Base-by-base conservation (phyloP, 2,797 vertebrate species). In the Sebastes baramenuke region DNA sequence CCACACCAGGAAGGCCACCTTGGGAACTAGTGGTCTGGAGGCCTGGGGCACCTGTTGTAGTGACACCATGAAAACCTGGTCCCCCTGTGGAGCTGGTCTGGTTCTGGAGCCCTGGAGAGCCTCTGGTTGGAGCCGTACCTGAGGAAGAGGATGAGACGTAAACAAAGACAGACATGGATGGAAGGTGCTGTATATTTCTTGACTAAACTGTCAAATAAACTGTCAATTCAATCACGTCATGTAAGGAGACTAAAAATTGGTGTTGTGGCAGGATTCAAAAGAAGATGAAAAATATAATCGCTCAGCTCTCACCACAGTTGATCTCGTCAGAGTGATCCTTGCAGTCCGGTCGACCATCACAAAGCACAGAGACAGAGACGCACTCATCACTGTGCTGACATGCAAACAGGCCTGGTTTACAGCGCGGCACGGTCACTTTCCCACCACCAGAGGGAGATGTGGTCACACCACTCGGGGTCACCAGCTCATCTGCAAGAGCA, bases 261-360 rank as follows among this genome's bases (percentile, higher is more conserved):
- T 46, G 0, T 2, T 32, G 29, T 72, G 6, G 13, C 7, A 49
- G 36, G 38, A 66, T 1, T 65, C 0, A 14, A 6, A 73, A 61
- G 5, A 18, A 13, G 52, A 64, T 59, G 4, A 49, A 34, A 5
- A 59, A 24, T 0, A 3, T 4, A 49, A 18, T 56, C 2, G 2
- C 29, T 46, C 2, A 71, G 22, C 20, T 65, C 93, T 90, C 61
- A 96, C 95, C 95, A 80, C 95, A 96, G 85, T 59, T 83, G 27
- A 92, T 92, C 85, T 98, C 97, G 0, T 97, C 97, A 0, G 96
- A 97, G 27, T 87, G 89, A 71, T 98, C 96, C 0, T 75, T 90
- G 82, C 97, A 98, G 90, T 97, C 96, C 0, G 85, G 79, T 4
- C 46, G 71, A 1, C 97, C 96, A 0, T 98, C 96, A 66, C 97